phyloP scores from a whole-genome alignment of 2,888 invertebrate species.

The Epistrophe grossulariae region DNA sequence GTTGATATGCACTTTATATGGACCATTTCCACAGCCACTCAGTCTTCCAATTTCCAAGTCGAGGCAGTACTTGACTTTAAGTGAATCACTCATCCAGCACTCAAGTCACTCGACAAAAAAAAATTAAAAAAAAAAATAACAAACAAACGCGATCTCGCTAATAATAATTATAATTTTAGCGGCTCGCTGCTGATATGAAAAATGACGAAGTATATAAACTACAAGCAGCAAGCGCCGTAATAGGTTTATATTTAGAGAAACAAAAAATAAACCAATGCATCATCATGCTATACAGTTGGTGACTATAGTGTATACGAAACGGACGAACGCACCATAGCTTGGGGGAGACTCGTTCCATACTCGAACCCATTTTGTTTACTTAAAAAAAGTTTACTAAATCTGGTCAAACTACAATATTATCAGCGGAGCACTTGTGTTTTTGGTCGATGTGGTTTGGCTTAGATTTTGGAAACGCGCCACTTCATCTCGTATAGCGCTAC shows the following conservation, averaged over 20 bases:
- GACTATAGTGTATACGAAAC: not conserved
- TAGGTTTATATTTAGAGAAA: conserved; percentile 67
- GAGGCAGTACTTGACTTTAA: conserved; percentile 42
- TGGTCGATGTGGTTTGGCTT: conserved; percentile 27
- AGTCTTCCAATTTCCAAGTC: conserved; percentile 48
- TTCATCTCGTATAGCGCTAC: conserved; percentile 7
- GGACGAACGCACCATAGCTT: conserved; percentile 19
- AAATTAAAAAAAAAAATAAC: not conserved
- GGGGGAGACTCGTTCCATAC: conserved; percentile 30
- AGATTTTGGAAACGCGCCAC: conserved; percentile 45
- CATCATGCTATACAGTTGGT: conserved; percentile 26
- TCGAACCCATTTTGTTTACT: conserved; percentile 44
- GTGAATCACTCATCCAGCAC: conserved; percentile 64
- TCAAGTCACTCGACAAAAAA: conserved; percentile 19
- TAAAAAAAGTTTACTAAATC: not conserved
- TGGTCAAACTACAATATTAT: conserved; percentile 12
- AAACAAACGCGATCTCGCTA: conserved; percentile 36
- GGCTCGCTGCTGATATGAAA: conserved; percentile 44
- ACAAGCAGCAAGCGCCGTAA: conserved; percentile 53
- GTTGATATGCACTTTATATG: conserved; percentile 41
- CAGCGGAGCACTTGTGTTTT: conserved; percentile 18
- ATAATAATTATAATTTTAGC: conserved; percentile 57
- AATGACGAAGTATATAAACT: conserved; percentile 35
- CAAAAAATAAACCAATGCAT: conserved; percentile 48
- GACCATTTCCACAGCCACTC: conserved; percentile 67